These are phyloP conservation scores for Capitella teleta DNA, from an alignment of 1,140 invertebrate genomes.

Conservation along the genomic window DNA sequence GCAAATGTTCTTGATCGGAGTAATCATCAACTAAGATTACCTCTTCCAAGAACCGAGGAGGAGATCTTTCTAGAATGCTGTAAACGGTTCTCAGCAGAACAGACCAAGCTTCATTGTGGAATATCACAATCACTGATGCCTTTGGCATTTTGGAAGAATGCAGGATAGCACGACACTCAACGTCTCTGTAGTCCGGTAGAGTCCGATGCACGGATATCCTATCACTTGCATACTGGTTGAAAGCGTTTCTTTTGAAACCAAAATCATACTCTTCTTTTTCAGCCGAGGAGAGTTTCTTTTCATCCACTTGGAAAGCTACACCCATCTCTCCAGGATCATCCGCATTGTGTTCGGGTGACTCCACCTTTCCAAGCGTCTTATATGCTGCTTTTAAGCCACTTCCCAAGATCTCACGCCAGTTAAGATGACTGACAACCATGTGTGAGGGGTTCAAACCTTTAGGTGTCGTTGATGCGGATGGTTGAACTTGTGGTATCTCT, in stretches of 20 bases:
- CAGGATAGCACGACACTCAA: neutral
- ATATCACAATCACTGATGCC: slow-evolving; percentile 62
- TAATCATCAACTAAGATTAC: slow-evolving; percentile 80
- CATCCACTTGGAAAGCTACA: no score
- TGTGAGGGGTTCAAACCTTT: no score
- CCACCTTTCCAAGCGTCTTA: no score
- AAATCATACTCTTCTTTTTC: slow-evolving; percentile 5
- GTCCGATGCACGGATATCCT: slow-evolving; percentile 62
- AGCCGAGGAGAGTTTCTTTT: neutral
- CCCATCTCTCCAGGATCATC: no score
- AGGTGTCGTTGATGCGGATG: no score
- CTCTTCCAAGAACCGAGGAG: slow-evolving; percentile 68
- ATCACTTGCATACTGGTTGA: slow-evolving; percentile 81
- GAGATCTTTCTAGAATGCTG: slow-evolving; percentile 68
- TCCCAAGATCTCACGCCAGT: no score
- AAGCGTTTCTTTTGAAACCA: slow-evolving; percentile 52
- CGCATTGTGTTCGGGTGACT: no score
- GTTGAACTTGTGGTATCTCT: no score
- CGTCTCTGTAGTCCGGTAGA: slow-evolving; percentile 69
- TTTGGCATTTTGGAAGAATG: neutral
- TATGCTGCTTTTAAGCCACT: no score
- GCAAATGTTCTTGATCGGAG: slow-evolving; percentile 46
- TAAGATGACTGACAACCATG: no score
- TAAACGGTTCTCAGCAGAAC: slow-evolving; percentile 74
- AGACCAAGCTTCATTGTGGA: slow-evolving; percentile 79